phyloP scores from a whole-genome alignment of 2,888 invertebrate species.

The Steinernema carpocapsae region DNA sequence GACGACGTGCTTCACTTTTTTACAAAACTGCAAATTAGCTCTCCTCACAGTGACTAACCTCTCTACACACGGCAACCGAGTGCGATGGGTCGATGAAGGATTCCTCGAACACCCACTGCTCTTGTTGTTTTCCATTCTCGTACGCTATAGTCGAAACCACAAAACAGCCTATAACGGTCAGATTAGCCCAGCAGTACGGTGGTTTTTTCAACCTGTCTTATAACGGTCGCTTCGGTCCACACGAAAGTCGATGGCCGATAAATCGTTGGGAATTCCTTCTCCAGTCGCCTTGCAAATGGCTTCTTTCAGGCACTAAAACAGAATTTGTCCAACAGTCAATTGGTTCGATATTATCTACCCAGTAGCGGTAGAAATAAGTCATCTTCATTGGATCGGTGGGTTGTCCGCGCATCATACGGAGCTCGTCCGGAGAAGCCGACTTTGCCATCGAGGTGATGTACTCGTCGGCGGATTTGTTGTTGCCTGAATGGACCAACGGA shows the following conservation, averaged over 20 bases:
- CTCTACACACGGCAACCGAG: slow-evolving; percentile 64
- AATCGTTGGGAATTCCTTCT: slow-evolving; percentile 66
- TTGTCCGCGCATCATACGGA: slow-evolving; percentile 62
- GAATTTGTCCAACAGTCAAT: neutral
- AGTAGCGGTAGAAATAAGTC: slow-evolving; percentile 68
- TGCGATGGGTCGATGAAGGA: slow-evolving; percentile 64
- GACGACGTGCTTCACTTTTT: slow-evolving; percentile 1
- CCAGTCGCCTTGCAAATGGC: slow-evolving; percentile 68
- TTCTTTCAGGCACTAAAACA: slow-evolving; percentile 66
- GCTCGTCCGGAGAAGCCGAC: slow-evolving; percentile 62
- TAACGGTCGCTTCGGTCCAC: slow-evolving; percentile 61
- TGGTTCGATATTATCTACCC: slow-evolving; percentile 54
- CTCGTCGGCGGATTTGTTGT: slow-evolving; percentile 66
- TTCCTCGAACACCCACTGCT: slow-evolving; percentile 67
- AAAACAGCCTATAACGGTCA: slow-evolving; percentile 53
- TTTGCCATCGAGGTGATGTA: slow-evolving; percentile 68
- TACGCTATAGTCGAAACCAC: slow-evolving; percentile 62
- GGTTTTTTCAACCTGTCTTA: slow-evolving; percentile 51
- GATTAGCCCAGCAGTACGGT: neutral
- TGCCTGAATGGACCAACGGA: neutral
- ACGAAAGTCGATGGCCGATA: slow-evolving; percentile 65
- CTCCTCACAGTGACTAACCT: slow-evolving; percentile 45
- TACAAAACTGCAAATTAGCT: neutral
- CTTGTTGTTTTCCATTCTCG: slow-evolving; percentile 57
- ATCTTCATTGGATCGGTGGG: slow-evolving; percentile 68